A percentile compares a stretch with the other conserved stretches of the same genome.
phyloP scores from a whole-genome alignment of 2,797 vertebrate genomes.

The Pseudomugil gertrudae region DNA sequence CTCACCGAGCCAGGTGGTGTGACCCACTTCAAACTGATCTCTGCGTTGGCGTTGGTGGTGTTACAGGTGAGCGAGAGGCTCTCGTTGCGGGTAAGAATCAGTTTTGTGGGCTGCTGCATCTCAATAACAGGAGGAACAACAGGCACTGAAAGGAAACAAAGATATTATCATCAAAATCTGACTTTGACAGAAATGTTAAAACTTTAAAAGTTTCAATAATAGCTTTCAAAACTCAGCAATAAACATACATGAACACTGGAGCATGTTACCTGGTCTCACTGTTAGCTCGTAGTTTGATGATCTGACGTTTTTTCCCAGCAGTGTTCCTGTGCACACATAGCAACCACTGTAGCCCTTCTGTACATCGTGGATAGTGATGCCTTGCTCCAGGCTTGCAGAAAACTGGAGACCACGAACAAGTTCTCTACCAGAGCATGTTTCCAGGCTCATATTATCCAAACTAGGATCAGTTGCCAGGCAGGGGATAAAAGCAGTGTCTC shows the following conservation, averaged over 20 bases:
- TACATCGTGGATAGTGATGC: constrained; percentile 83
- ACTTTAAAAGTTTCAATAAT: not conserved
- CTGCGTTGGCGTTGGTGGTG: constrained; percentile 90
- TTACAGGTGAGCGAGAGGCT: constrained; percentile 87
- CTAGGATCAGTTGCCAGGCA: constrained; percentile 91
- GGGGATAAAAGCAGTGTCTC: constrained; percentile 80
- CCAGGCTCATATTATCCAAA: constrained; percentile 84
- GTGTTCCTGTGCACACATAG: constrained; percentile 86
- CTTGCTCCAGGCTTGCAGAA: constrained; percentile 83
- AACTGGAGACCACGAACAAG: constrained; percentile 83
- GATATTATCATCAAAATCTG: not conserved
- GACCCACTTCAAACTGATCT: constrained; percentile 85
- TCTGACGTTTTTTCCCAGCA: constrained; percentile 64
- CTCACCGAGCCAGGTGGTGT: constrained; percentile 85
- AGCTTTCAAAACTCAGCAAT: not conserved
- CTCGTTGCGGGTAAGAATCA: constrained; percentile 87
- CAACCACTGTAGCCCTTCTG: constrained; percentile 86
- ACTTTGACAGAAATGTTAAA: not conserved
- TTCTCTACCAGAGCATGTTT: constrained; percentile 75
- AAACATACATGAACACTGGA: not conserved
- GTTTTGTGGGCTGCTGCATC: constrained; percentile 81
- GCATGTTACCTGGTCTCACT: constrained; percentile 86
- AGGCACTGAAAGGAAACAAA: constrained; percentile 82
- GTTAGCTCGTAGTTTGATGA: constrained; percentile 84
- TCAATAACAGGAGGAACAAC: constrained; percentile 83